A percentile compares a stretch with the other conserved stretches of the same genome.
These are phyloP conservation scores for Acanthurus tractus DNA, from an alignment of 2,797 vertebrate genomes.

Conservation along the genomic window DNA sequence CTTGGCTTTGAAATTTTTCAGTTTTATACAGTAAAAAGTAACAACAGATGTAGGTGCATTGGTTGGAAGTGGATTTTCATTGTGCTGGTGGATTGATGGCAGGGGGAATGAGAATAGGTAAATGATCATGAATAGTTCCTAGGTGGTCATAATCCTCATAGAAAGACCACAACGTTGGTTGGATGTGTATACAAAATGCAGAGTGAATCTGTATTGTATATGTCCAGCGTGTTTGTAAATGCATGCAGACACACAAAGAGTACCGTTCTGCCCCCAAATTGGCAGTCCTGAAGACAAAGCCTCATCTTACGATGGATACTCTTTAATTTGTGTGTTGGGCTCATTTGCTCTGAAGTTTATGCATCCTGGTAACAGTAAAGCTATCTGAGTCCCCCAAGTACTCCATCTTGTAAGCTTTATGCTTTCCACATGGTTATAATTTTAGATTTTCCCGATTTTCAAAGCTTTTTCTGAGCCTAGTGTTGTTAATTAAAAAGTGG, in stretches of 20 bases:
- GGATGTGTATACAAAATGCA: constrained; percentile 11
- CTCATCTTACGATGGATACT: constrained; percentile 58
- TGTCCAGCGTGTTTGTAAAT: constrained; percentile 30
- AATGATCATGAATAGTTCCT: background rate
- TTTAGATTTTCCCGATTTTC: constrained; percentile 81
- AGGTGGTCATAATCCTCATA: constrained; percentile 6
- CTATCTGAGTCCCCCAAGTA: constrained; percentile 71
- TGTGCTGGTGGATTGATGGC: background rate
- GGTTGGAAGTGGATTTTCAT: background rate
- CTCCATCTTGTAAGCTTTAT: constrained; percentile 75
- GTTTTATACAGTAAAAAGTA: constrained; percentile 70
- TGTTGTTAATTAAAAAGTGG: constrained; percentile 86
- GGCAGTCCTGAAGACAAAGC: constrained; percentile 68
- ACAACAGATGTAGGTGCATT: constrained; percentile 42
- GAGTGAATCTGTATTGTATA: constrained; percentile 10
- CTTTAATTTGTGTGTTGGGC: constrained; percentile 66
- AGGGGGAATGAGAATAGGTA: background rate
- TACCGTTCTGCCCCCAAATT: constrained; percentile 36
- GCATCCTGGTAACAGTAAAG: constrained; percentile 69
- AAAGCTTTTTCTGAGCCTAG: constrained; percentile 77
- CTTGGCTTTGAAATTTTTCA: constrained; percentile 48
- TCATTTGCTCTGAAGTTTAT: constrained; percentile 78
- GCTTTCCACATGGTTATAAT: constrained; percentile 83
- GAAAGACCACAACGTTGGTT: constrained; percentile 5
- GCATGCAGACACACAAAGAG: constrained; percentile 13